Evolutionary conservation across 2,888 invertebrate species (phyloP).

Genomic region (Caenorhabditis wallacei): DNA sequence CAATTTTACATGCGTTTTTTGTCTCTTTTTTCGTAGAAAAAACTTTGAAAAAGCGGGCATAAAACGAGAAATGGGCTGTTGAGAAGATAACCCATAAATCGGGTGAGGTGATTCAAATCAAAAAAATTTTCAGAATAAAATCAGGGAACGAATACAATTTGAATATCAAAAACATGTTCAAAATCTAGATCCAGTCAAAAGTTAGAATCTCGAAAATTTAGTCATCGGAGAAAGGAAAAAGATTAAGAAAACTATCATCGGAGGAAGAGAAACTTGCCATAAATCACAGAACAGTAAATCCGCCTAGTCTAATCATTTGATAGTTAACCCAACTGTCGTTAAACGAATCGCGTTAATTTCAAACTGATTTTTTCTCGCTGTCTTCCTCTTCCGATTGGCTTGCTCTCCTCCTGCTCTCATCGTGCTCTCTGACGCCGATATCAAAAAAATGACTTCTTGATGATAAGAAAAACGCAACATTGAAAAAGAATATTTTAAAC

Average conservation of each 20-base stretch:
- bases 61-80: not conserved
- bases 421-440: conserved; percentile 51
- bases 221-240: not conserved
- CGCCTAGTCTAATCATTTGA: not conserved
- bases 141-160: too few relatives aligned
- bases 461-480: conserved; percentile 38
- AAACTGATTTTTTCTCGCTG: conserved; percentile 14
- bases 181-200: too few relatives aligned
- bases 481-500: conserved; percentile 10
- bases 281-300: conserved; percentile 40
- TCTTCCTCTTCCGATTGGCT: conserved; percentile 1
- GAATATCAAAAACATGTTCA: too few relatives aligned
- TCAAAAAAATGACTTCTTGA: conserved; percentile 45
- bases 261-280: conserved; percentile 24
- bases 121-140: not conserved
- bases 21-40: conserved; percentile 17
- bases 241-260: not conserved
- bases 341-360: conserved; percentile 28
- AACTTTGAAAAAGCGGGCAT: not conserved
- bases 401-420: conserved; percentile 35
- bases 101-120: not conserved
- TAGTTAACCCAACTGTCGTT: conserved; percentile 5
- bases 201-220: too few relatives aligned
- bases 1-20: conserved; percentile 41
- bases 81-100: not conserved